These are phyloP conservation scores for Cyclopterus lumpus DNA, from an alignment of 2,797 vertebrate species.

Conservation along the genomic window DNA sequence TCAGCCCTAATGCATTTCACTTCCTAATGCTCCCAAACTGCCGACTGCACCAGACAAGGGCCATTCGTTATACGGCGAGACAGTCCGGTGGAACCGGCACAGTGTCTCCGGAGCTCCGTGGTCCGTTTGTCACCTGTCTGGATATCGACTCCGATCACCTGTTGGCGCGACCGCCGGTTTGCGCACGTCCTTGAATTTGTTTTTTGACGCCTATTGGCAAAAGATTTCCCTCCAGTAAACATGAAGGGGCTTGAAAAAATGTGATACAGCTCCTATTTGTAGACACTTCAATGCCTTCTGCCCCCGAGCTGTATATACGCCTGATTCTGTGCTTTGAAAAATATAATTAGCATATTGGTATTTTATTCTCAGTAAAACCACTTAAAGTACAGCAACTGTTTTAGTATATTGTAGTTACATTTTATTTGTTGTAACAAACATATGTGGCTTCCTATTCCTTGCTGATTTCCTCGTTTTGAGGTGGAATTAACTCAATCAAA, in stretches of 20 bases:
- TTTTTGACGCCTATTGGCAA: background rate
- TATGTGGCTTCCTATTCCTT: background rate
- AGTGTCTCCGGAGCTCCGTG: constrained; percentile 54
- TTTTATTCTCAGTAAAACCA: background rate
- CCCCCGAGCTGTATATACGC: background rate
- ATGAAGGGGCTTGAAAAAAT: background rate
- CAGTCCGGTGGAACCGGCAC: constrained; percentile 47
- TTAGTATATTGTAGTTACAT: background rate
- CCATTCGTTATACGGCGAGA: constrained; percentile 70
- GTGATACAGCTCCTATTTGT: background rate
- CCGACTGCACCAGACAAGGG: constrained; percentile 60
- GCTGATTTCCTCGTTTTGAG: background rate
- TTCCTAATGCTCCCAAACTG: constrained; percentile 76
- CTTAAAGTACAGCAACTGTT: background rate
- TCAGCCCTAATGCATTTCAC: constrained; percentile 81
- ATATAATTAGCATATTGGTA: background rate
- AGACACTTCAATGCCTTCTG: background rate
- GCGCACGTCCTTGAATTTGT: constrained; percentile 2
- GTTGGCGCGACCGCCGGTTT: too few relatives aligned
- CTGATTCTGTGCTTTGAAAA: background rate
- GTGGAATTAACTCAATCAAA: background rate
- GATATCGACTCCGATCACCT: constrained; percentile 41
- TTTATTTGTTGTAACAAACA: too few relatives aligned
- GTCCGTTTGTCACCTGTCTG: constrained; percentile 56
- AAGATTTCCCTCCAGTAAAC: background rate